A percentile compares a stretch with the other conserved stretches of the same genome.
These are phyloP conservation scores for Euwallacea similis DNA, from an alignment of 1,140 invertebrate species.

Conservation along the genomic window DNA sequence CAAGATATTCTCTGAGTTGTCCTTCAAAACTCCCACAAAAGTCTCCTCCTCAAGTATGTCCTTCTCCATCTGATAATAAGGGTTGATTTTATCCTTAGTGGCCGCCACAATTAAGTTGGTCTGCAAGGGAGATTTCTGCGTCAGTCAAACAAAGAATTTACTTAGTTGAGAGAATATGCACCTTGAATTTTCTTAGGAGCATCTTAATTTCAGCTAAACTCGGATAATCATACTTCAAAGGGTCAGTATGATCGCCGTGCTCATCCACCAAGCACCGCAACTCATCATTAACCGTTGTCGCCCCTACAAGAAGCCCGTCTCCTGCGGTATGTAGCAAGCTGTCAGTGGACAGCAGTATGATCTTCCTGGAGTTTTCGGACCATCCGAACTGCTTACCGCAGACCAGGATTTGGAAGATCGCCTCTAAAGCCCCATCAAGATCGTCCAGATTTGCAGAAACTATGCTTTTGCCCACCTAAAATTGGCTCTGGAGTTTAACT, in stretches of 20 bases:
- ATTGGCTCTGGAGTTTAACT: neutral
- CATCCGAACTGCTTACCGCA: slow-evolving; percentile 53
- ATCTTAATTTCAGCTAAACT: slow-evolving; percentile 63
- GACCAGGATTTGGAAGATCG: slow-evolving; percentile 60
- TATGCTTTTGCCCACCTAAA: slow-evolving; percentile 42
- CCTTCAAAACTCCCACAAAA: slow-evolving; percentile 61
- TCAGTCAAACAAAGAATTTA: no score
- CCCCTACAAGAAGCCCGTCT: slow-evolving; percentile 53
- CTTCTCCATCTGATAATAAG: slow-evolving; percentile 59
- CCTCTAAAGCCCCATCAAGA: slow-evolving; percentile 66
- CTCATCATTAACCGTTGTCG: slow-evolving; percentile 48
- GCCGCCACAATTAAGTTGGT: slow-evolving; percentile 66
- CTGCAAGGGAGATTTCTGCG: slow-evolving; percentile 44
- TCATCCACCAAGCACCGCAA: slow-evolving; percentile 60
- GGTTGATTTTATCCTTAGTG: slow-evolving; percentile 54
- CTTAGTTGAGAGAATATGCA: neutral
- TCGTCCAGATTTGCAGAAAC: slow-evolving; percentile 63
- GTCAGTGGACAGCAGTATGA: slow-evolving; percentile 55
- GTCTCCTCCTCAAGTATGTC: slow-evolving; percentile 58
- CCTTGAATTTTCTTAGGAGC: slow-evolving; percentile 59
- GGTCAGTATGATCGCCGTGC: slow-evolving; percentile 59
- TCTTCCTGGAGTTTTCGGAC: slow-evolving; percentile 50
- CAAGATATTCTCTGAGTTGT: slow-evolving; percentile 64
- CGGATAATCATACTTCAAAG: slow-evolving; percentile 63
- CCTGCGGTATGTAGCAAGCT: slow-evolving; percentile 55